phyloP scores from a whole-genome alignment of 2,888 invertebrate species.

The Liodrosophila aerea region DNA sequence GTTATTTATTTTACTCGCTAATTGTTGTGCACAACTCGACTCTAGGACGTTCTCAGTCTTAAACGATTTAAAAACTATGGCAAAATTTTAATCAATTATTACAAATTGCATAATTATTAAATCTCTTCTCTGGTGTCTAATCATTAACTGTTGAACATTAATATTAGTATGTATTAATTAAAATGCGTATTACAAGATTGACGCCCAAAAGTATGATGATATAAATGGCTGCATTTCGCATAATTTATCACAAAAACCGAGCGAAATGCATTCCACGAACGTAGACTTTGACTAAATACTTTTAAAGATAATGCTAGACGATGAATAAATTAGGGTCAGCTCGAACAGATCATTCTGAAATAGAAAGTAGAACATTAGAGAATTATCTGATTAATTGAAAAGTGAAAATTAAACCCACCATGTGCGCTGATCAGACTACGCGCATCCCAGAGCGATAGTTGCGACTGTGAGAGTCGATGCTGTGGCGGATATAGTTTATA shows the following conservation, averaged over 20 bases:
- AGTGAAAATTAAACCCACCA: constrained; percentile 58
- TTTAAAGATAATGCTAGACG: constrained; percentile 57
- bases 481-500: constrained; percentile 80
- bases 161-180: constrained; percentile 37
- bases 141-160: constrained; percentile 25
- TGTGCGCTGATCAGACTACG: constrained; percentile 82
- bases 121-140: constrained; percentile 58
- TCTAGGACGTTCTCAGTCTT: constrained; percentile 83
- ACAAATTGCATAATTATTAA: constrained; percentile 74
- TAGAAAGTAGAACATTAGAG: neutral
- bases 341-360: constrained; percentile 64
- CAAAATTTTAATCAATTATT: constrained; percentile 78
- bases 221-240: constrained; percentile 66
- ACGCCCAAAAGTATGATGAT: constrained; percentile 50
- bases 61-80: constrained; percentile 81
- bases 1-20: constrained; percentile 37
- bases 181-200: neutral
- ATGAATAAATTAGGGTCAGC: constrained; percentile 65
- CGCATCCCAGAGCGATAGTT: constrained; percentile 81
- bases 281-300: constrained; percentile 66
- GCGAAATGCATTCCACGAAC: constrained; percentile 66
- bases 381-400: neutral
- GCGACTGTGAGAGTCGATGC: constrained; percentile 81
- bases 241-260: constrained; percentile 66
- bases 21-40: constrained; percentile 59